Evolutionary conservation across 2,113 vertebrate genomes (phyloP).

Genomic region (Hylia prasina): DNA sequence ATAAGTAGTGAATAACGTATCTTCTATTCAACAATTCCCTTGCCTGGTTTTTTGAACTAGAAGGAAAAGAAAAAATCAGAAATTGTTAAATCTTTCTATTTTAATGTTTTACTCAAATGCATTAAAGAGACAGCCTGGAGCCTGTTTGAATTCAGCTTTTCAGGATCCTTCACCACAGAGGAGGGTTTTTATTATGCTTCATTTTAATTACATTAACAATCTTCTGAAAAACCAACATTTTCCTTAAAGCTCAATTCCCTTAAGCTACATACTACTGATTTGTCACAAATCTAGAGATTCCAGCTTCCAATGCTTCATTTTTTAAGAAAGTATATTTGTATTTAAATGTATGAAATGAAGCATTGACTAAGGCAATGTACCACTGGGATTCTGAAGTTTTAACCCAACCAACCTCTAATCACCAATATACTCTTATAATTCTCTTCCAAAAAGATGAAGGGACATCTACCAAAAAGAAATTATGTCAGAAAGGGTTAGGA

Average conservation of each 20-base stretch:
- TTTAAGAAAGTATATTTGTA: background rate
- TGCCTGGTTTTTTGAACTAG: constrained; percentile 74
- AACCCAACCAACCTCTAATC: background rate
- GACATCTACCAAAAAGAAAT: background rate
- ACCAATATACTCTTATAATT: background rate
- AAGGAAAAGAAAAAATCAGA: background rate
- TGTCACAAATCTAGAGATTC: background rate
- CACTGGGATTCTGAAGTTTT: background rate
- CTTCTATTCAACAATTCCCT: constrained; percentile 66
- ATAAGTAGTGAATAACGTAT: constrained; percentile 63
- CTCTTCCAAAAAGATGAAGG: background rate
- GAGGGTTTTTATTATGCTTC: background rate
- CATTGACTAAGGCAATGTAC: background rate
- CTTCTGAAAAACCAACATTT: background rate
- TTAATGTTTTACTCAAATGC: background rate
- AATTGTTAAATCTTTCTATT: background rate
- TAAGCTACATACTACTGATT: background rate
- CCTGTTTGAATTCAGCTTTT: background rate
- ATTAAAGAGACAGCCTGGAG: background rate
- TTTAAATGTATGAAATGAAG: background rate
- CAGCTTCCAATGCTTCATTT: background rate
- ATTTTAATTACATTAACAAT: background rate
- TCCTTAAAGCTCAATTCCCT: background rate
- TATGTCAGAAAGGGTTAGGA: background rate
- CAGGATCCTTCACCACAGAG: background rate